These are phyloP conservation scores for Hydropsyche betteni DNA, from an alignment of 2,888 invertebrate species.

Conservation along the genomic window DNA sequence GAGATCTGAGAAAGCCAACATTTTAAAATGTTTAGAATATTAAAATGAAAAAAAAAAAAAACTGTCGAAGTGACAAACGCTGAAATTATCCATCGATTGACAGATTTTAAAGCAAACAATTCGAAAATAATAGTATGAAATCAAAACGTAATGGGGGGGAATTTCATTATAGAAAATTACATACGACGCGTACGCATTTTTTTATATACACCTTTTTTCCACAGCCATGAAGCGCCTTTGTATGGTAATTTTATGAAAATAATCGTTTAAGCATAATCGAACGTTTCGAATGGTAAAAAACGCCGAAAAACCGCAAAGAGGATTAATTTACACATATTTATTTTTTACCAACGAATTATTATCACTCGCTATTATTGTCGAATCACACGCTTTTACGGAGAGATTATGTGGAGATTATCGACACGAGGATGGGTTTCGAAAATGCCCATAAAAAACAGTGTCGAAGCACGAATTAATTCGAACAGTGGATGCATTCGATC, in stretches of 20 bases:
- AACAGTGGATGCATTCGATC: too few species aligned
- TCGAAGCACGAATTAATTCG: too few species aligned
- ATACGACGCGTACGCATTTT: not conserved
- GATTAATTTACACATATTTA: conserved; percentile 9
- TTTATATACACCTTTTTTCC: not conserved
- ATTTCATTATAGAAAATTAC: conserved; percentile 31
- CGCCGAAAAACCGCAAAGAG: conserved; percentile 17
- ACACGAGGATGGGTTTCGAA: not conserved
- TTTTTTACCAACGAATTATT: not conserved
- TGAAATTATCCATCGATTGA: too few species aligned
- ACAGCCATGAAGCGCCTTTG: conserved; percentile 14
- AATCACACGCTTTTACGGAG: not conserved
- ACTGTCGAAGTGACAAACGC: too few species aligned
- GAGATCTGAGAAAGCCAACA: too few species aligned
- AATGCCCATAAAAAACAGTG: too few species aligned
- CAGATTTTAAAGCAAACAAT: not conserved
- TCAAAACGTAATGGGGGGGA: not conserved
- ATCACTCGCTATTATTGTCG: not conserved
- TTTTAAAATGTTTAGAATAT: too few species aligned
- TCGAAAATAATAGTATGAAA: conserved; percentile 6
- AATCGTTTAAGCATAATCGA: conserved; percentile 10
- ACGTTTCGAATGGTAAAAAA: not conserved
- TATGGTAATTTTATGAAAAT: conserved; percentile 28
- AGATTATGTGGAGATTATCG: conserved; percentile 1
- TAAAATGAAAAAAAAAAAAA: too few species aligned